Evolutionary conservation across 2,113 vertebrate species (phyloP).

Genomic region (Chaenocephalus aceratus): DNA sequence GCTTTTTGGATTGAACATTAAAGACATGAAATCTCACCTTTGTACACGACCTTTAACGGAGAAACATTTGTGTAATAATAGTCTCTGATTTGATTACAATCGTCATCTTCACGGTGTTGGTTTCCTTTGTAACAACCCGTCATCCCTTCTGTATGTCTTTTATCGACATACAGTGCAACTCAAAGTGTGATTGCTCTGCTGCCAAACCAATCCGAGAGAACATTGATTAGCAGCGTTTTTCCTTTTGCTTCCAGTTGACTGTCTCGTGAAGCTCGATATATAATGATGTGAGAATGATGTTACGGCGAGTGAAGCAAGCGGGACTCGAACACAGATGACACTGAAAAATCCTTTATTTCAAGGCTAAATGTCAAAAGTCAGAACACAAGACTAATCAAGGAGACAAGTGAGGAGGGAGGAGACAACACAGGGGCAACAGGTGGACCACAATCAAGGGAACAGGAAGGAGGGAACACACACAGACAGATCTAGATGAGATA

Average conservation of each 20-base stretch:
- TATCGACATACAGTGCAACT: background rate
- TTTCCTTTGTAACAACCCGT: constrained; percentile 3
- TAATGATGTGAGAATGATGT: background rate
- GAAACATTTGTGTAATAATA: background rate
- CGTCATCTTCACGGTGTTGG: background rate
- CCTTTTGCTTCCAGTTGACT: constrained; percentile 2
- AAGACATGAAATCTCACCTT: too few species aligned
- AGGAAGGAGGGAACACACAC: too few species aligned
- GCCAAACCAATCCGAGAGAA: background rate
- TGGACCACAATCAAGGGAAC: too few species aligned
- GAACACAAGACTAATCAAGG: too few species aligned
- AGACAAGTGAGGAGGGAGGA: too few species aligned
- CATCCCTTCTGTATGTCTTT: background rate
- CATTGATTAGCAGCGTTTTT: constrained; percentile 13
- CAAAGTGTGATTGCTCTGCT: background rate
- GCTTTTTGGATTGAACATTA: background rate
- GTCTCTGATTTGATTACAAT: background rate
- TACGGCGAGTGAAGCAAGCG: too few species aligned
- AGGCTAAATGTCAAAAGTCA: too few species aligned
- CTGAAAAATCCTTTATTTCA: too few species aligned
- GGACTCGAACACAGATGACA: too few species aligned
- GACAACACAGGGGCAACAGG: too few species aligned
- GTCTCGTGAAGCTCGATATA: constrained; percentile 9
- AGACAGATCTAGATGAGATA: too few species aligned
- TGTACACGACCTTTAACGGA: too few species aligned